These are phyloP conservation scores for Sarcophaga carnaria DNA, from an alignment of 2,888 invertebrate species.

Conservation along the genomic window DNA sequence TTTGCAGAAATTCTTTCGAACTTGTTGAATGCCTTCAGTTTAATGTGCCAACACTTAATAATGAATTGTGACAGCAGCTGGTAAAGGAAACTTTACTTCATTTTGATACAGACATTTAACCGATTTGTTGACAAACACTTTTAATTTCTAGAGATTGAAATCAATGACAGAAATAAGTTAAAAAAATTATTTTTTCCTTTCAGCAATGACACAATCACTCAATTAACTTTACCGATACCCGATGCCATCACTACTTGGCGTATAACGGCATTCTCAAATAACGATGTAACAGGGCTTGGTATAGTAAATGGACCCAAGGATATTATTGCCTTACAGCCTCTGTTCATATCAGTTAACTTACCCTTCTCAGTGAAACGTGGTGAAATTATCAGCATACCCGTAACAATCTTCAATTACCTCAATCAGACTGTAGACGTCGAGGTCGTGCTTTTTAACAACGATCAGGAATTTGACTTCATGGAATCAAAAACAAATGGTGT, in stretches of 20 bases:
- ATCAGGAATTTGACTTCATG: slow-evolving; percentile 88
- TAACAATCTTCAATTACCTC: slow-evolving; percentile 93
- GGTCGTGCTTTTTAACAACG: slow-evolving; percentile 90
- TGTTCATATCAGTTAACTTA: slow-evolving; percentile 88
- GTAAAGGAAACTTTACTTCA: no score
- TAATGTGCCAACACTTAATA: no score
- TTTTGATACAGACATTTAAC: no score
- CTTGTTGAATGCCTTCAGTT: no score
- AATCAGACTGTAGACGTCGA: slow-evolving; percentile 88
- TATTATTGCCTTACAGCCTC: slow-evolving; percentile 88
- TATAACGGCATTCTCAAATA: slow-evolving; percentile 89
- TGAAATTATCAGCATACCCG: slow-evolving; percentile 92
- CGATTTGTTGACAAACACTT: no score
- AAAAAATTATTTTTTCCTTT: no score
- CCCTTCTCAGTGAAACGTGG: slow-evolving; percentile 90
- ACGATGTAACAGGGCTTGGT: slow-evolving; percentile 88
- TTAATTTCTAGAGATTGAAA: no score
- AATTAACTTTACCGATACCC: slow-evolving; percentile 83
- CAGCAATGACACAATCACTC: slow-evolving; percentile 3
- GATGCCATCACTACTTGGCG: slow-evolving; percentile 91
- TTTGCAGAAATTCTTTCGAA: no score
- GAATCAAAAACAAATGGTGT: slow-evolving; percentile 74
- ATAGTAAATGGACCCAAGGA: slow-evolving; percentile 83
- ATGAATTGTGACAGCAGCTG: no score
- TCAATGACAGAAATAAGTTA: no score